phyloP scores from a whole-genome alignment of 2,888 invertebrate genomes.

The Stramonita haemastoma region DNA sequence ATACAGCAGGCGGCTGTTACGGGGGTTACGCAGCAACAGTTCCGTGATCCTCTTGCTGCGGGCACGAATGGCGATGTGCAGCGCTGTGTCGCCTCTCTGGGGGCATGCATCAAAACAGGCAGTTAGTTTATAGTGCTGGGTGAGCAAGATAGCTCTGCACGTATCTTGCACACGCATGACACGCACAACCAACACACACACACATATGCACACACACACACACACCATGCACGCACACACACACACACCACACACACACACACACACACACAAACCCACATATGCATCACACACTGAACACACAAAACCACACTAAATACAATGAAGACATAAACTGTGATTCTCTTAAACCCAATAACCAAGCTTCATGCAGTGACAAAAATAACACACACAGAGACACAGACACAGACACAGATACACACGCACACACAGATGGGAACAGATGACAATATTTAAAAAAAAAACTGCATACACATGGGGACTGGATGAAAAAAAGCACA shows the following conservation, averaged over 20 bases:
- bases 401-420: too few relatives aligned
- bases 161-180: too few relatives aligned
- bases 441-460: too few relatives aligned
- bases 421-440: too few relatives aligned
- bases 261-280: background rate
- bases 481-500: too few relatives aligned
- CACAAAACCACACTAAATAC: background rate
- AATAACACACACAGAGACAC: too few relatives aligned
- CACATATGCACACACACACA: background rate
- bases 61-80: slow-evolving; percentile 97
- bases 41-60: slow-evolving; percentile 88
- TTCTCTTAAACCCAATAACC: too few relatives aligned
- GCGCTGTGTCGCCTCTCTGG: slow-evolving; percentile 91
- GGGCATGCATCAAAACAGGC: background rate
- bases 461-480: too few relatives aligned
- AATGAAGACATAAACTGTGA: background rate
- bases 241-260: background rate
- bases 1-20: slow-evolving; percentile 95
- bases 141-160: background rate
- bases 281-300: background rate
- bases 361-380: too few relatives aligned
- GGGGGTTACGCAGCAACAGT: slow-evolving; percentile 94
- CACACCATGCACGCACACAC: background rate
- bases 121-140: background rate
- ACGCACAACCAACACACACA: background rate